Base-by-base conservation (phyloP, 2,797 vertebrate genomes). In the Poeciliopsis gracilis region DNA sequence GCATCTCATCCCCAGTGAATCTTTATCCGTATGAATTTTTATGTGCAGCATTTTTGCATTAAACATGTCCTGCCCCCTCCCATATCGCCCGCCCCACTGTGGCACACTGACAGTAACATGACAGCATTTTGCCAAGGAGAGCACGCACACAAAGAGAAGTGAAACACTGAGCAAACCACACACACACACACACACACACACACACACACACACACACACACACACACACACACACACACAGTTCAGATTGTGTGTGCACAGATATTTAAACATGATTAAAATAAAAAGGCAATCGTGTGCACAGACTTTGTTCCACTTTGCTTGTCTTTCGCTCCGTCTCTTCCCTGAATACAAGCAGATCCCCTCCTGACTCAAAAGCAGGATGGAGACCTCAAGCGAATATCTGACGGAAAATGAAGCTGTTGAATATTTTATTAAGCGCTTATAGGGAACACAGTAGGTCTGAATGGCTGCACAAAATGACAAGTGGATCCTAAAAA, bases 371-470 rank as follows among this genome's bases (percentile, higher is more conserved):
- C 53, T 85, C 61, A 51, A 77, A 80, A 80, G 76, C 28, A 67
- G 28, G 20, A 13, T 61, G 47, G 77, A 63, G 76, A 77, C 81
- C 80, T 76, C 73, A 82, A 87, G 83, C 4, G 72, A 87, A 85
- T 90, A 83, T 86, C 30, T 87, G 78, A 88, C 86, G 69, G 75
- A 20, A 47, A 76, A 51, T 78, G 66, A 59, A 77, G 77, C 76
- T 84, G 70, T 67, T 93, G 79, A 92, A 94, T 93, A 88, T 93
- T 94, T 93, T 72, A 94, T 92, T 46, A 76, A 69, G 80, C 73
- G 71, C 74, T 91, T 88, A 87, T 87, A 77, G 84, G 72, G 77
- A 85, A 84, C 82, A 83, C 82, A 67, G 55, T 47, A 70, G 74
- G 85, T 77, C 69, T 74, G 76, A 80, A 51, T 67, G 46, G 76